phyloP scores from a whole-genome alignment of 2,888 invertebrate species.

The Leptinotarsa haldemani region DNA sequence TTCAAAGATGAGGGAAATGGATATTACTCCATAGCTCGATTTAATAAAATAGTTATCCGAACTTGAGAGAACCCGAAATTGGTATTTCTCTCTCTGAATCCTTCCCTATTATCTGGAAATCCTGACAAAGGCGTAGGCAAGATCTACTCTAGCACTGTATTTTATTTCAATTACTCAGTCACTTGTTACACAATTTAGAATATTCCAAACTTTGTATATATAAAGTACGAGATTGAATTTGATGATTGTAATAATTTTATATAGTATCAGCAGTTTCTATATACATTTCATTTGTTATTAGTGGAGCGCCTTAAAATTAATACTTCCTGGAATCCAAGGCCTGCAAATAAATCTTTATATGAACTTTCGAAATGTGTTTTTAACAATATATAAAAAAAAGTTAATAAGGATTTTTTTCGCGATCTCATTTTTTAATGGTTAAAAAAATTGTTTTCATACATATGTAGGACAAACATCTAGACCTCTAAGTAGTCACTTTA shows the following conservation, averaged over 20 bases:
- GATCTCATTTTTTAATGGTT: no score
- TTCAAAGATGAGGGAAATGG: not conserved
- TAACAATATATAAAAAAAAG: no score
- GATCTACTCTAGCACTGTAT: not conserved
- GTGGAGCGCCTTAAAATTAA: no score
- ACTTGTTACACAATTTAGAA: not conserved
- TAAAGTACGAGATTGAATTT: not conserved
- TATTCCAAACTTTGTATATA: not conserved
- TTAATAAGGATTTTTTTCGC: no score
- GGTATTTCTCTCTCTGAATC: not conserved
- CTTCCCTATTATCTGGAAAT: not conserved
- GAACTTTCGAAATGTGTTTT: no score
- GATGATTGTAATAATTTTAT: not conserved
- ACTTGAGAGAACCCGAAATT: not conserved
- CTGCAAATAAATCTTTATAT: no score
- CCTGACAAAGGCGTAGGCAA: not conserved
- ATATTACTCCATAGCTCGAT: not conserved
- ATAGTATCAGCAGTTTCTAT: not conserved
- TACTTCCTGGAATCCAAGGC: no score
- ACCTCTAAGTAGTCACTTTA: no score
- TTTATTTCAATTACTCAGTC: not conserved
- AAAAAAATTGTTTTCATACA: no score
- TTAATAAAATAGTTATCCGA: not conserved
- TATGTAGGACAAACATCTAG: no score
- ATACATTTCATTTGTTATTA: no score